Base-by-base conservation (phyloP, 1,140 invertebrate species). In the Achatina immaculata region DNA sequence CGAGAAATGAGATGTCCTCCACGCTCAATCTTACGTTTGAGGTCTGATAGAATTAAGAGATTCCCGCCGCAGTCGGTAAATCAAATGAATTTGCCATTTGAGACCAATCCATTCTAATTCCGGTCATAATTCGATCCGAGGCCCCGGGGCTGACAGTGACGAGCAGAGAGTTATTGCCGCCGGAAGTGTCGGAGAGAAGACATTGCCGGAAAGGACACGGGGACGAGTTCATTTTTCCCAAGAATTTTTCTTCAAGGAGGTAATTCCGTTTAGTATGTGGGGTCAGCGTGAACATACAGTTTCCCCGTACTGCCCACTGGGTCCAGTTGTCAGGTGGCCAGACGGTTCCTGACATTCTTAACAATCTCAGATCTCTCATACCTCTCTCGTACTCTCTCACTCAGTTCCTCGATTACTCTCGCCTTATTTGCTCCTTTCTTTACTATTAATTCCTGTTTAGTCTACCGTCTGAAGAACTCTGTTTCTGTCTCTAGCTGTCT, bases 1-100 rank as follows among this genome's bases (percentile, higher is more conserved):
- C 28, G n/a, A 28, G 58, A 28, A 2, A 62, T 62, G 58, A 62
- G 55, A 65, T 55, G 36, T 62, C 55, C 51, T 38, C 74, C 42
- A 48, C 62, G 14, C 78, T 72, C 78, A 80, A 80, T 80, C 78
- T 80, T 80, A 68, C 78, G 43, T 80, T 71, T 80, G 78, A 80
- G 68, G 78, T 80, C 78, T 80, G 78, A 80, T 80, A 38, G 78
- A 80, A 80, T 80, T 80, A 80, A 72, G 1, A 16, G 40, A 78
- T 28, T 51, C 48, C 62, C n/a, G 21, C 45, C 45, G 16, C 45
- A 34, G 65, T 19, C 51, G 48, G 42, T 71, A 71, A 80, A 80
- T 80, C 68, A 65, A 80, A 80, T 80, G 68, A 80, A 80, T 80
- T 80, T 80, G 78, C 66, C 78, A 80, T 80, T 80, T 80, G 78